Conservation (phyloP, 2,888 invertebrate genomes). For the Eumacrocentrus americanus region DNA sequence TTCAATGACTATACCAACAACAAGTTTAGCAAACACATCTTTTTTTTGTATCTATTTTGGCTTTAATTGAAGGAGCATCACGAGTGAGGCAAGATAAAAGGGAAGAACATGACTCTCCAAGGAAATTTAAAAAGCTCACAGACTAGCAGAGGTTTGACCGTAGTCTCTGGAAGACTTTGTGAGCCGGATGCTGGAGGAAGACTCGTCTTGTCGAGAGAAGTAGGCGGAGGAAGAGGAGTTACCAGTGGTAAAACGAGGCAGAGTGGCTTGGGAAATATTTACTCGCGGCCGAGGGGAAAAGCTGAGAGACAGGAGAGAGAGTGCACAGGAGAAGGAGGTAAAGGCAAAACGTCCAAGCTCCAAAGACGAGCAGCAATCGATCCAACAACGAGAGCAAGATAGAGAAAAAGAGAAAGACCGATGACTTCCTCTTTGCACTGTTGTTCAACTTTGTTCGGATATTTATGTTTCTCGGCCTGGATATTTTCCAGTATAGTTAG, state of each 20-base stretch:
- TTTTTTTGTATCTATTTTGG: too few species aligned
- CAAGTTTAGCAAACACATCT: too few species aligned
- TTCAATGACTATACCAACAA: too few species aligned
- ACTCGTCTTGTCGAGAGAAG: neutral
- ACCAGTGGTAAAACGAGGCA: slow-evolving; percentile 17
- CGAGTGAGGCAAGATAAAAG: neutral
- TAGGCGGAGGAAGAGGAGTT: slow-evolving; percentile 6
- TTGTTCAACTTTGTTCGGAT: neutral
- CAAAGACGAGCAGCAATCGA: neutral
- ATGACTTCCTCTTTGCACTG: neutral
- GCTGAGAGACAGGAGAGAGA: neutral
- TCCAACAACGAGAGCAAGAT: neutral
- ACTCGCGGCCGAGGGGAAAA: slow-evolving; percentile 10
- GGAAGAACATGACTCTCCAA: neutral
- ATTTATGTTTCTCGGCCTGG: neutral
- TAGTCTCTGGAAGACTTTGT: neutral
- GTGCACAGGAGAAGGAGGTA: neutral
- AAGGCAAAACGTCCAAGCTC: neutral
- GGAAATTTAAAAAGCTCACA: neutral
- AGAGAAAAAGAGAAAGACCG: neutral
- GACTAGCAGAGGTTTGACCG: neutral
- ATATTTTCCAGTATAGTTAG: neutral
- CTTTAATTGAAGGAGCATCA: neutral
- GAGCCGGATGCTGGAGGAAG: slow-evolving; percentile 1
- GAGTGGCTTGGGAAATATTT: slow-evolving; percentile 26